These are phyloP conservation scores for Aplodontia rufa DNA, from an alignment of 2,113 vertebrate genomes.

Conservation along the genomic window DNA sequence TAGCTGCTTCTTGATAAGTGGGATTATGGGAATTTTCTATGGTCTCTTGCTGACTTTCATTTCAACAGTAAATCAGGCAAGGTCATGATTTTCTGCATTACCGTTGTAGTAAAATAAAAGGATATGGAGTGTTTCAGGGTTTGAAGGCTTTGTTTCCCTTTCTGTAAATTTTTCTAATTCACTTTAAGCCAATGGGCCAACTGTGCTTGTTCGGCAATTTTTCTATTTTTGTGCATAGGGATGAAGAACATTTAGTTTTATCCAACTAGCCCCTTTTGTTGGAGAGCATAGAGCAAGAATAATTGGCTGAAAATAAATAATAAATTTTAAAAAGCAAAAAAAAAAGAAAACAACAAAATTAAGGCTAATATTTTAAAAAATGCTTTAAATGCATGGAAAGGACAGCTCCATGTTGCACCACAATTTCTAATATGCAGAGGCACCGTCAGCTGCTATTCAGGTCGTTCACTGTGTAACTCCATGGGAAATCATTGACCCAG, in stretches of 20 bases:
- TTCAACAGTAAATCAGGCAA: neutral
- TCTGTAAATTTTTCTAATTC: slow-evolving; percentile 27
- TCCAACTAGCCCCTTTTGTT: neutral
- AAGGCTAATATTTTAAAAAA: neutral
- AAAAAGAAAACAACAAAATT: neutral
- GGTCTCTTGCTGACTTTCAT: neutral
- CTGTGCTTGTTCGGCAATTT: neutral
- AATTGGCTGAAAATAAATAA: slow-evolving; percentile 18
- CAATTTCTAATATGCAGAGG: neutral
- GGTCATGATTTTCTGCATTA: neutral
- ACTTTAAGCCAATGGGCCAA: neutral
- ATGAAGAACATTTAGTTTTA: neutral
- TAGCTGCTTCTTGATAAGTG: neutral
- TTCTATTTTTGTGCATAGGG: neutral
- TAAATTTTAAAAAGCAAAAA: slow-evolving; percentile 5
- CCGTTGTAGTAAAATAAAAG: slow-evolving; percentile 42
- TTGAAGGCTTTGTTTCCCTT: neutral
- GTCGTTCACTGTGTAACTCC: rapidly evolving
- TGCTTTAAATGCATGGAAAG: neutral
- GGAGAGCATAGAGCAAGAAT: neutral
- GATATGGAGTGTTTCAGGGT: neutral
- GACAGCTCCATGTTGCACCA: neutral
- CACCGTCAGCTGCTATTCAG: too few species aligned
- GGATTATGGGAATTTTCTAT: neutral
- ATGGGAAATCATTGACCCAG: neutral